Conservation (phyloP, 2,888 invertebrate species). For the Orgyia antiqua region DNA sequence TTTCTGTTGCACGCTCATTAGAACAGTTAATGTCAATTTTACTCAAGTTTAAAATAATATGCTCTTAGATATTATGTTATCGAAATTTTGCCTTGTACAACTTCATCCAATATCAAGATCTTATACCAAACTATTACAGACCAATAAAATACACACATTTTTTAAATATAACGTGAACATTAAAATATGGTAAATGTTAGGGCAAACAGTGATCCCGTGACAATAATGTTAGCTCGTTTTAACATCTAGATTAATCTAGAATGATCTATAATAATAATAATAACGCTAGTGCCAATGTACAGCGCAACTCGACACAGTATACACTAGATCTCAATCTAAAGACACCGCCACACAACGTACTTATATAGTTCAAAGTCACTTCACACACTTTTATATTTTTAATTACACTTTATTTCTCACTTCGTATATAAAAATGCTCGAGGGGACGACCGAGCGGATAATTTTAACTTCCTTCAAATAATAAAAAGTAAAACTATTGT, state of each 20-base stretch:
- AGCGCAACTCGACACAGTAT: constrained; percentile 37
- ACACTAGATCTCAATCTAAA: neutral
- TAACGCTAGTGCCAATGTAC: constrained; percentile 55
- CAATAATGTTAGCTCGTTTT: constrained; percentile 32
- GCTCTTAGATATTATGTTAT: no score
- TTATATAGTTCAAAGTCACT: constrained; percentile 38
- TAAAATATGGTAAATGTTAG: no score
- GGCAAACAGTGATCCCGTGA: constrained; percentile 45
- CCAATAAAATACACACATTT: no score
- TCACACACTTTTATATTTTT: constrained; percentile 30
- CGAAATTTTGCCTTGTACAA: no score
- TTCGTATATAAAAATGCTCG: constrained; percentile 22
- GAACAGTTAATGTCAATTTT: no score
- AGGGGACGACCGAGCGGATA: constrained; percentile 6
- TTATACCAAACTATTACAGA: no score
- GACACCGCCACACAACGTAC: constrained; percentile 51
- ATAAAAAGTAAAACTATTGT: no score
- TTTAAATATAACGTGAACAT: no score
- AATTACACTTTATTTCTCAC: constrained; percentile 21
- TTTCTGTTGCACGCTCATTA: no score
- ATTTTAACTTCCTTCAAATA: no score
- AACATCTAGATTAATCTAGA: neutral
- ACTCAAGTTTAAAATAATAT: no score
- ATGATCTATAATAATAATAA: constrained; percentile 36
- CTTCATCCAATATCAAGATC: no score